These are phyloP conservation scores for Hylomyscus alleni DNA, from an alignment of 2,797 vertebrate genomes.

Conservation along the genomic window DNA sequence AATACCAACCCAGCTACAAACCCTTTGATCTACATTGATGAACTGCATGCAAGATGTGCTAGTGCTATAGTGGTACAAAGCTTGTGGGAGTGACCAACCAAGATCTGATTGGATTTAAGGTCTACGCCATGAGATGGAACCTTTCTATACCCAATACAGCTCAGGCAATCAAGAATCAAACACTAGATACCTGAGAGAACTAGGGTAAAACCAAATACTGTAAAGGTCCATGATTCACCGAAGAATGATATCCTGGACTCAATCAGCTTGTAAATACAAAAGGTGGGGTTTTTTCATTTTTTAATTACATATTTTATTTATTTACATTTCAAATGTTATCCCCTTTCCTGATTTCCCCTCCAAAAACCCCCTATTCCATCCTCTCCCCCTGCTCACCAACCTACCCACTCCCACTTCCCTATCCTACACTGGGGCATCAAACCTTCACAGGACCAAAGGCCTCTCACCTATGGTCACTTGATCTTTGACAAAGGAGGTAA, in stretches of 20 bases:
- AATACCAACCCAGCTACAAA: neutral
- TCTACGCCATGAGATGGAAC: neutral
- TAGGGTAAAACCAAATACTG: neutral
- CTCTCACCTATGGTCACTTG: too few species aligned
- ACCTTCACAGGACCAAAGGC: too few species aligned
- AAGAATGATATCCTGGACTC: neutral
- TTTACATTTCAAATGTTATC: too few species aligned
- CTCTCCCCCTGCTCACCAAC: too few species aligned
- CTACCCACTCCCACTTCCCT: too few species aligned
- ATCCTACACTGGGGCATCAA: too few species aligned
- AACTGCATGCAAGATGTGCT: neutral
- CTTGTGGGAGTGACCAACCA: neutral
- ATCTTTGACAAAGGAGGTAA: too few species aligned
- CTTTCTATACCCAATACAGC: too few species aligned
- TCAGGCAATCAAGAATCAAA: neutral
- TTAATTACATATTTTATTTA: too few species aligned
- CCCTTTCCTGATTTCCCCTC: too few species aligned
- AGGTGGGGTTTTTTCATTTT: too few species aligned
- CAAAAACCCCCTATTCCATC: too few species aligned
- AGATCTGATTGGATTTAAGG: neutral
- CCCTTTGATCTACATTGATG: neutral
- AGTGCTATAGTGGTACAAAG: neutral
- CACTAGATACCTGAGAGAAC: neutral
- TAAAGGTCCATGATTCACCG: neutral
- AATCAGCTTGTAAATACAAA: neutral